Conservation (phyloP, 2,888 invertebrate species). For the Zaprionus obscuricornis region DNA sequence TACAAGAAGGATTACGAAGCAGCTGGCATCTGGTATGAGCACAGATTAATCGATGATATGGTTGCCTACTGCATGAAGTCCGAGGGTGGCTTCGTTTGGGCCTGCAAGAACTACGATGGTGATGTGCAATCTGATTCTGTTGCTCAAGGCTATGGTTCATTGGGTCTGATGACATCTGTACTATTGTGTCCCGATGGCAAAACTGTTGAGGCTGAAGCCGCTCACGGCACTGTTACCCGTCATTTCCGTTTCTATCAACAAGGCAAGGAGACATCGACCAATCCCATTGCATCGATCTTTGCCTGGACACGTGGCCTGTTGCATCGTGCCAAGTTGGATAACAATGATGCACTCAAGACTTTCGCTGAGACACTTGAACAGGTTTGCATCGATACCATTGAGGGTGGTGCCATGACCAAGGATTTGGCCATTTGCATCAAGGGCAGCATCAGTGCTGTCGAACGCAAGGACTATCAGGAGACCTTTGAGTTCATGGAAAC, state of each 20-base stretch:
- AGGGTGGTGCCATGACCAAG: constrained; percentile 98
- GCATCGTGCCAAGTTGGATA: constrained; percentile 97
- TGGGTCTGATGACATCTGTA: constrained; percentile 99
- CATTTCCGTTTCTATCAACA: constrained; percentile 95
- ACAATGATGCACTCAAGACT: constrained; percentile 89
- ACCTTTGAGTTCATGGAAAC: constrained; percentile 99
- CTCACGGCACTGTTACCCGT: constrained; percentile 98
- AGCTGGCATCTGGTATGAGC: constrained; percentile 97
- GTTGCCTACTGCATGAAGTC: constrained; percentile 99
- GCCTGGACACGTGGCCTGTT: constrained; percentile 98
- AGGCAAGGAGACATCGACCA: constrained; percentile 99
- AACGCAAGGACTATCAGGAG: constrained; percentile 94
- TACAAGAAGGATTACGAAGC: constrained; percentile 94
- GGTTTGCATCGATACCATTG: constrained; percentile 97
- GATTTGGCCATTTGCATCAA: constrained; percentile 99
- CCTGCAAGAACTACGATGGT: constrained; percentile 99
- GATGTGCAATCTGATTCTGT: constrained; percentile 99
- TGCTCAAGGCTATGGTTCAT: constrained; percentile 97
- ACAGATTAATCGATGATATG: constrained; percentile 99
- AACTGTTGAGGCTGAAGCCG: constrained; percentile 99
- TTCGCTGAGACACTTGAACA: constrained; percentile 95
- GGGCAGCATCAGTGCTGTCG: constrained; percentile 91
- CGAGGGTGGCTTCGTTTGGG: constrained; percentile 99
- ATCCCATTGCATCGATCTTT: constrained; percentile 99
- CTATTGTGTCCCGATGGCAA: constrained; percentile 98